These are phyloP conservation scores for Diadumene lineata DNA, from an alignment of 92 coral and sea anemone species.

Conservation along the genomic window DNA sequence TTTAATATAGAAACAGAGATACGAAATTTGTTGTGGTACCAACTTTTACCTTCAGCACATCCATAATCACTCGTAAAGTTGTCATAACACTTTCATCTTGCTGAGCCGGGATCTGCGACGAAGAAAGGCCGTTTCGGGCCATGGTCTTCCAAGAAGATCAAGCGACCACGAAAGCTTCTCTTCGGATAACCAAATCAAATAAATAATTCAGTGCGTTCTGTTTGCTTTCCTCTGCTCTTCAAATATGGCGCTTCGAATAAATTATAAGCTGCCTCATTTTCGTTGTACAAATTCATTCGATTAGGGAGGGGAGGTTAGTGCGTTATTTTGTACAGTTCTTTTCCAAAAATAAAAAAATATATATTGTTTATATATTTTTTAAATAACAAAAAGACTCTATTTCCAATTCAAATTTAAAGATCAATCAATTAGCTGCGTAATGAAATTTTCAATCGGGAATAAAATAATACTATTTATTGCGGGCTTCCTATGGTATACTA, in stretches of 20 bases:
- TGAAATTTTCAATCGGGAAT: no score
- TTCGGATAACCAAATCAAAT: conserved; percentile 23
- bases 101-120: conserved; percentile 35
- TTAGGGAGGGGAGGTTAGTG: conserved; percentile 12
- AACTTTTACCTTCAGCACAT: conserved; percentile 78
- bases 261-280: conserved; percentile 28
- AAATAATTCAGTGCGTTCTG: conserved; percentile 44
- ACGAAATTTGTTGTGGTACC: background rate
- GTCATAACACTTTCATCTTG: conserved; percentile 79
- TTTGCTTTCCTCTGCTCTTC: conserved; percentile 65
- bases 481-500: no score
- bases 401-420: no score
- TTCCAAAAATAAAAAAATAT: no score
- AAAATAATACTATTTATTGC: no score
- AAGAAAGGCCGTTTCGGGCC: conserved; percentile 45
- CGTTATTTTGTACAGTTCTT: no score
- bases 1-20: background rate
- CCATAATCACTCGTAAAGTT: conserved; percentile 82
- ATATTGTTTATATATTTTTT: no score
- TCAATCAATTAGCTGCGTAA: no score
- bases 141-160: conserved; percentile 37
- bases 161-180: conserved; percentile 2
- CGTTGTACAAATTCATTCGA: background rate
- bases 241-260: conserved; percentile 82
- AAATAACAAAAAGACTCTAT: no score